Percentiles rank a stretch among this genome's conserved stretches.
Conservation (phyloP, 1,140 invertebrate genomes). For the Euwallacea similis region DNA sequence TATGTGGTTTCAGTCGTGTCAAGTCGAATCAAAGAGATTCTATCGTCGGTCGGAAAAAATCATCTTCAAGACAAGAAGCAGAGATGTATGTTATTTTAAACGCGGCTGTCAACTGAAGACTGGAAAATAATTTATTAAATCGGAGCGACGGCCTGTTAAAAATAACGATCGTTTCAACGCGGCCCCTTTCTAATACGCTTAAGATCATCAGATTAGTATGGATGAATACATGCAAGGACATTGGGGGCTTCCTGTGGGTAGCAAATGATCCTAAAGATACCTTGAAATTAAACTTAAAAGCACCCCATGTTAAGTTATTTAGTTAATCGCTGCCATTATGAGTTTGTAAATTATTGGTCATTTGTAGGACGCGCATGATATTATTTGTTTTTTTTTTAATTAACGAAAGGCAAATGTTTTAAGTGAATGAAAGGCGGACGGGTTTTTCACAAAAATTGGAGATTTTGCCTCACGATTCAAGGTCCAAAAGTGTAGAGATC, state of each 20-base stretch:
- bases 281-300: too few species aligned
- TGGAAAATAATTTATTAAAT: slow-evolving; percentile 45
- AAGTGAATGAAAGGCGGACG: too few species aligned
- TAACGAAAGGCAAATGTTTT: too few species aligned
- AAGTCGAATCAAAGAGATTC: slow-evolving; percentile 22
- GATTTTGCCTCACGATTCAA: too few species aligned
- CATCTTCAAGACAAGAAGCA: slow-evolving; percentile 45
- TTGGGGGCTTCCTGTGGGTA: slow-evolving; percentile 17
- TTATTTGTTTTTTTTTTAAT: too few species aligned
- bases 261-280: slow-evolving; percentile 3
- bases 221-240: slow-evolving; percentile 7
- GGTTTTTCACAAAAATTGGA: too few species aligned
- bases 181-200: slow-evolving; percentile 32
- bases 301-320: too few species aligned
- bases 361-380: too few species aligned
- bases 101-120: slow-evolving; percentile 45
- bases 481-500: too few species aligned
- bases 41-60: slow-evolving; percentile 1
- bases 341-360: too few species aligned
- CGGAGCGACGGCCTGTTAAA: slow-evolving; percentile 46
- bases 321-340: too few species aligned
- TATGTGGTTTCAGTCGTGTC: slow-evolving; percentile 34
- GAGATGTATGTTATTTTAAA: slow-evolving; percentile 50
- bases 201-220: slow-evolving; percentile 13
- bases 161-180: slow-evolving; percentile 46